Evolutionary conservation across 2,888 invertebrate species (phyloP), one percentile per base, ranked within the genome.

Genomic region (Eupithecia abbreviata): DNA sequence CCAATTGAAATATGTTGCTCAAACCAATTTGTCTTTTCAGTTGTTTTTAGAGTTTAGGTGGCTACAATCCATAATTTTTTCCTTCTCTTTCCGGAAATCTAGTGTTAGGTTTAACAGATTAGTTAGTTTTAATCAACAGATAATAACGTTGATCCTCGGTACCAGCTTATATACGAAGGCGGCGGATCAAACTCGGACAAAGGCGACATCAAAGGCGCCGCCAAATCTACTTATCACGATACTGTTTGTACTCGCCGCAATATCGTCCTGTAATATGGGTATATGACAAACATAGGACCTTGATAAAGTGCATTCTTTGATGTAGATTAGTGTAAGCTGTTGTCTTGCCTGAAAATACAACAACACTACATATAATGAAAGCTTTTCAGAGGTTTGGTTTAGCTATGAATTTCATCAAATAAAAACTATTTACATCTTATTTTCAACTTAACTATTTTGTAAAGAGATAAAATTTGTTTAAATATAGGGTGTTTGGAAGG

Each of bases 191-290:
- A 84, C 87, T 89, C 87, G 90, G 91, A 93, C 93, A 94, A 94
- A 94, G 92, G 92, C 89, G 85, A 85, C 92, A 91, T 94, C 87
- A 94, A 94, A 94, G 85, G 90, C 80, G 89, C 94, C 94, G 94
- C 90, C 91, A 89, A 92, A 92, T 92, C 92, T 91, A 86, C 93
- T 93, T 94, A 94, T 94, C 94, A 87, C 89, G 88, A 90, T 90
- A 93, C 92, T 93, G 93, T 93, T 91, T 88, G 91, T 87, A 87
- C 90, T 90, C 90, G 88, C 85, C 84, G 85, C 87, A 87, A 90
- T 92, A 92, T 90, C 89, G 87, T 91, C 91, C 89, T 87, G 90
- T 90, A 66, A 66, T 45, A 15, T 71, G 93, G 92, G 92, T 93
- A 84, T 77, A 43, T 43, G 88, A 90, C 88, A 88, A 88, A 85